phyloP scores from a whole-genome alignment of 1,140 invertebrate species.

The Tetragnatha versicolor region DNA sequence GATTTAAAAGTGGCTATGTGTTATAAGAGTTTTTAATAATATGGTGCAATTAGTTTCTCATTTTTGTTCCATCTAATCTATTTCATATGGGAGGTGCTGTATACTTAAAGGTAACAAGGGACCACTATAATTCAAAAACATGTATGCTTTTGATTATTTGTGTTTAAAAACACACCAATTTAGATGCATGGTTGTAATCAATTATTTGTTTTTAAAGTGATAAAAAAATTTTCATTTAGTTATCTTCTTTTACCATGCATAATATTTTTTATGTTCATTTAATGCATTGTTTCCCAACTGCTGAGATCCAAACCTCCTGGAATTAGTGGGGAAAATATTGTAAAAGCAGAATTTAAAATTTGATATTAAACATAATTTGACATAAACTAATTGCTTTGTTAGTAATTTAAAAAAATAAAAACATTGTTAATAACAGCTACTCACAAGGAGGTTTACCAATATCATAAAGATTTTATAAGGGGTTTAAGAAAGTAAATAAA shows the following conservation, averaged over 20 bases:
- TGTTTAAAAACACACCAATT: neutral
- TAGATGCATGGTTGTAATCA: neutral
- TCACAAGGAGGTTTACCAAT: no score
- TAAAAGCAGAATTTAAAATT: no score
- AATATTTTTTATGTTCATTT: neutral
- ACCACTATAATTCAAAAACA: conserved; percentile 6
- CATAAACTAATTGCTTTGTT: no score
- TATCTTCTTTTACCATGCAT: no score
- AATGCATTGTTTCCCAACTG: neutral
- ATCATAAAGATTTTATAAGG: no score
- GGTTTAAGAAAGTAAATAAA: no score
- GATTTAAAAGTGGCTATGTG: neutral
- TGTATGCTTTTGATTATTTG: neutral
- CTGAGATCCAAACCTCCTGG: neutral
- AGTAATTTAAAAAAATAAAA: no score
- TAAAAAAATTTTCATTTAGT: neutral
- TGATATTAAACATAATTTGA: no score
- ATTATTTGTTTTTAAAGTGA: neutral
- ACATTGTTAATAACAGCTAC: no score
- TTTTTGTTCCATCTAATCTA: neutral
- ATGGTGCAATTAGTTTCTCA: neutral
- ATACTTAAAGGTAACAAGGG: conserved; percentile 11
- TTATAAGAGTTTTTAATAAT: neutral
- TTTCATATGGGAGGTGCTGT: neutral
- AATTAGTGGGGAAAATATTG: no score